phyloP scores from a whole-genome alignment of 2,113 vertebrate genomes.

The Syrrhaptes paradoxus region DNA sequence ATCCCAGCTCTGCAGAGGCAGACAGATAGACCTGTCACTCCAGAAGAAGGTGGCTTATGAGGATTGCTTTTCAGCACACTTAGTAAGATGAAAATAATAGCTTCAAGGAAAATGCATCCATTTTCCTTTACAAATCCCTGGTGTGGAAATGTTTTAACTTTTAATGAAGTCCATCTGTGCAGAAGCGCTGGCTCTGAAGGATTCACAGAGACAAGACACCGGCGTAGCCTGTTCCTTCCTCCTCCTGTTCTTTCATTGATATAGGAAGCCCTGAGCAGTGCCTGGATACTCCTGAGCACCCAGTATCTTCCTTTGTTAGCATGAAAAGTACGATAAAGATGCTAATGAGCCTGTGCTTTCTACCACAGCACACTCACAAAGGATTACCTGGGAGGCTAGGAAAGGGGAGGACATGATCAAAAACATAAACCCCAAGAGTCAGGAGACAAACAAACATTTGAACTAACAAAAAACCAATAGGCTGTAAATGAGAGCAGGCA shows the following conservation, averaged over 20 bases:
- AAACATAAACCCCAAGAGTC: slow-evolving; percentile 39
- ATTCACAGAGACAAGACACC: not conserved
- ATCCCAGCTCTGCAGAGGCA: not conserved
- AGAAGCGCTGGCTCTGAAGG: slow-evolving; percentile 5
- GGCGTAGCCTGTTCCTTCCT: slow-evolving; percentile 1
- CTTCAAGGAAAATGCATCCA: slow-evolving; percentile 48
- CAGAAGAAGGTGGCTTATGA: slow-evolving; percentile 16
- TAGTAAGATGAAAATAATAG: slow-evolving; percentile 54
- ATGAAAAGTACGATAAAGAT: slow-evolving; percentile 19
- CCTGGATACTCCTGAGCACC: not conserved
- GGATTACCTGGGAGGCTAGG: slow-evolving; percentile 42
- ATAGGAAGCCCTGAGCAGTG: slow-evolving; percentile 38
- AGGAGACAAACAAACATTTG: slow-evolving; percentile 54
- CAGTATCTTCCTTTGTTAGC: slow-evolving; percentile 20
- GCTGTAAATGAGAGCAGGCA: slow-evolving; percentile 5
- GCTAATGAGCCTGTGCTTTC: slow-evolving; percentile 46
- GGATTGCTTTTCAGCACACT: slow-evolving; percentile 47
- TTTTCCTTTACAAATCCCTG: slow-evolving; percentile 61
- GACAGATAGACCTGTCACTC: slow-evolving; percentile 16
- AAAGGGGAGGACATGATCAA: slow-evolving; percentile 40
- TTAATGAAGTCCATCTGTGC: slow-evolving; percentile 68
- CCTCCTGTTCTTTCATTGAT: slow-evolving; percentile 43
- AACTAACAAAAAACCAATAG: slow-evolving; percentile 20
- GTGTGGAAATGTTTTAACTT: slow-evolving; percentile 66
- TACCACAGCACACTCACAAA: not conserved